Conservation (phyloP, 2,797 vertebrate genomes). For the Benthosema pterotum region DNA sequence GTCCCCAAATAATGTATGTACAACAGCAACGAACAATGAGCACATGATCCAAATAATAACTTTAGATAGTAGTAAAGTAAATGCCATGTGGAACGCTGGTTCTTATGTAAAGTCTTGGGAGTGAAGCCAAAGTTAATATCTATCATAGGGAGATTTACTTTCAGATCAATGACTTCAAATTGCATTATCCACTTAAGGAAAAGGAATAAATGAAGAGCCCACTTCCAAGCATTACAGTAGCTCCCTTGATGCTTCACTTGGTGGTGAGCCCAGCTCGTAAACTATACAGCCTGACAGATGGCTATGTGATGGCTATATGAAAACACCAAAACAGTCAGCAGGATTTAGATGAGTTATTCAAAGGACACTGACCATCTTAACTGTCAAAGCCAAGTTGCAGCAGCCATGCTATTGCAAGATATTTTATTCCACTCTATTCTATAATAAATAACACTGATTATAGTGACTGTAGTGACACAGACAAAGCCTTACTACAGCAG, state of each 20-base stretch:
- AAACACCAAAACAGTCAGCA: background rate
- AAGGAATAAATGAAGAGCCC: slow-evolving; percentile 36
- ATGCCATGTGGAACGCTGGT: slow-evolving; percentile 3
- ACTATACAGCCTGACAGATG: background rate
- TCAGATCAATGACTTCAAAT: slow-evolving; percentile 60
- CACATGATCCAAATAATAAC: too few species aligned
- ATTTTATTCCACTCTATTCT: background rate
- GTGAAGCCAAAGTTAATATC: slow-evolving; percentile 48
- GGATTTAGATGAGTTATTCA: background rate
- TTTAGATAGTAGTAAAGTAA: too few species aligned
- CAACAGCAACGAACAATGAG: background rate
- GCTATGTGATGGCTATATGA: background rate
- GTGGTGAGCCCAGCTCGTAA: slow-evolving; percentile 5
- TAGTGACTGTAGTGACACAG: slow-evolving; percentile 3
- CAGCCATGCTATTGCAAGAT: background rate
- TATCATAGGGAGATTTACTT: slow-evolving; percentile 37
- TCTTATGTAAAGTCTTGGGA: slow-evolving; percentile 44
- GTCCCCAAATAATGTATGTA: background rate
- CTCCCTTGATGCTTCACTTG: slow-evolving; percentile 2
- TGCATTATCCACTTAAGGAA: slow-evolving; percentile 41
- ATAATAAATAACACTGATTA: background rate
- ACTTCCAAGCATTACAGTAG: slow-evolving; percentile 23
- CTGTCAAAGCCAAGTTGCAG: background rate
- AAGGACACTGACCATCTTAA: background rate
- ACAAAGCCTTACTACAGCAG: slow-evolving; percentile 9